Percentiles rank a stretch among this genome's conserved stretches.
Conservation (phyloP, 1,140 invertebrate genomes). For the Lerema accius region DNA sequence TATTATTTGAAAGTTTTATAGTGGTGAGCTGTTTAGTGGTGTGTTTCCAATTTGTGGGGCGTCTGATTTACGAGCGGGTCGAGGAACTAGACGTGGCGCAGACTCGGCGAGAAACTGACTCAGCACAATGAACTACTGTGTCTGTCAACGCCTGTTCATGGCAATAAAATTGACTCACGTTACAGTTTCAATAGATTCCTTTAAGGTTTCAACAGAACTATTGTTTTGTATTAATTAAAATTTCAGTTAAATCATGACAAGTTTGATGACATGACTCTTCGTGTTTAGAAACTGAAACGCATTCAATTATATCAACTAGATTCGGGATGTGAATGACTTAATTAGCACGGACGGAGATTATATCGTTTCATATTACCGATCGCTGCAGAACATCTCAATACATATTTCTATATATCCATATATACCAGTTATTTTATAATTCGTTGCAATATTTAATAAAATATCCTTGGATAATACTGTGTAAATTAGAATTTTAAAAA, state of each 20-base stretch:
- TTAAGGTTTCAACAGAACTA: not conserved
- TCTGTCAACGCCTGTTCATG: slow-evolving; percentile 36
- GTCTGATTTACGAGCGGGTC: slow-evolving; percentile 58
- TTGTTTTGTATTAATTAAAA: slow-evolving; percentile 3
- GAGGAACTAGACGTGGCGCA: slow-evolving; percentile 58
- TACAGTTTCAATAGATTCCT: slow-evolving; percentile 24
- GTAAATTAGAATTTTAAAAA: too few relatives aligned
- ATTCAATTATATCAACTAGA: not conserved
- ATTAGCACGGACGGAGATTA: not conserved
- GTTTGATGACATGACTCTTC: too few relatives aligned
- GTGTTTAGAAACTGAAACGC: too few relatives aligned
- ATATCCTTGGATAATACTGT: too few relatives aligned
- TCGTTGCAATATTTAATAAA: too few relatives aligned
- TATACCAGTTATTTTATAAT: too few relatives aligned
- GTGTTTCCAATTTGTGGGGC: slow-evolving; percentile 68
- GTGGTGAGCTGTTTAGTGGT: slow-evolving; percentile 56
- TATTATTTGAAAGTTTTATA: slow-evolving; percentile 69
- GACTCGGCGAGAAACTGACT: slow-evolving; percentile 47
- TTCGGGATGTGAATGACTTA: not conserved
- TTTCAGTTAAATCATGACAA: not conserved
- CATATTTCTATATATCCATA: too few relatives aligned
- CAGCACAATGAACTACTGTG: slow-evolving; percentile 49
- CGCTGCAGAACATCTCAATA: too few relatives aligned
- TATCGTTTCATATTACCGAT: not conserved
- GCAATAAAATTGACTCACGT: slow-evolving; percentile 30